Conservation (phyloP, 2,797 vertebrate genomes). For the Sebastes nivosus region DNA sequence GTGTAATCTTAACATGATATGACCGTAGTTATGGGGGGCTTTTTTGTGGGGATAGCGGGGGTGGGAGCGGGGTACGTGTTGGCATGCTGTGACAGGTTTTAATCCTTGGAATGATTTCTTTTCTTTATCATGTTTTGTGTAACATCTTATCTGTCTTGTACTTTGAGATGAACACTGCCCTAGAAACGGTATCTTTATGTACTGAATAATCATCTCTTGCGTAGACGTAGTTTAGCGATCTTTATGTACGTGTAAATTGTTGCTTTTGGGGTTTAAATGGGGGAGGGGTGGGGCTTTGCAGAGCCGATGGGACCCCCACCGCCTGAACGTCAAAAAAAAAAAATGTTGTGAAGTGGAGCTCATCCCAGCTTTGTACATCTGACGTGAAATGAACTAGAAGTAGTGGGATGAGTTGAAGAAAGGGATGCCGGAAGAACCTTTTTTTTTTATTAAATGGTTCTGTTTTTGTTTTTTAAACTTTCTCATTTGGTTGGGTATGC, state of each 20-base stretch:
- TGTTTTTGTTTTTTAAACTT: conserved; percentile 41
- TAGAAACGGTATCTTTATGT: conserved; percentile 77
- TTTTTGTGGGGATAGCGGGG: conserved; percentile 51
- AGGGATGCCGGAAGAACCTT: conserved; percentile 56
- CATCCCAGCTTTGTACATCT: conserved; percentile 52
- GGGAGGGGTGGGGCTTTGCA: conserved; percentile 44
- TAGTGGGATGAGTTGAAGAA: conserved; percentile 50
- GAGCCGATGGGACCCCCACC: conserved; percentile 64
- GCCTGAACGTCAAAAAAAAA: conserved; percentile 49
- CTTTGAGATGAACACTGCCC: conserved; percentile 87
- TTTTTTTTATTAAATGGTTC: conserved; percentile 40
- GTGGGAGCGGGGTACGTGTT: conserved; percentile 59
- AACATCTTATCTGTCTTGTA: conserved; percentile 78
- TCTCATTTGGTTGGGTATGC: conserved; percentile 56
- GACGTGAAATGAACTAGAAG: conserved; percentile 52
- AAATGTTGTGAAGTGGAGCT: conserved; percentile 44
- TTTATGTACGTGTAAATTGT: conserved; percentile 91
- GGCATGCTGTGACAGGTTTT: conserved; percentile 81
- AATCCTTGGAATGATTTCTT: conserved; percentile 73
- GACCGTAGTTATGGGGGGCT: conserved; percentile 40
- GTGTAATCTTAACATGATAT: conserved; percentile 66
- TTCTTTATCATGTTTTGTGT: conserved; percentile 83
- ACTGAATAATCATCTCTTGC: conserved; percentile 81
- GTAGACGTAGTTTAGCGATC: conserved; percentile 82
- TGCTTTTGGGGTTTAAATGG: conserved; percentile 66